A percentile compares a stretch with the other conserved stretches of the same genome.
phyloP scores from a whole-genome alignment of 2,797 vertebrate species.

The Ibycter americanus region DNA sequence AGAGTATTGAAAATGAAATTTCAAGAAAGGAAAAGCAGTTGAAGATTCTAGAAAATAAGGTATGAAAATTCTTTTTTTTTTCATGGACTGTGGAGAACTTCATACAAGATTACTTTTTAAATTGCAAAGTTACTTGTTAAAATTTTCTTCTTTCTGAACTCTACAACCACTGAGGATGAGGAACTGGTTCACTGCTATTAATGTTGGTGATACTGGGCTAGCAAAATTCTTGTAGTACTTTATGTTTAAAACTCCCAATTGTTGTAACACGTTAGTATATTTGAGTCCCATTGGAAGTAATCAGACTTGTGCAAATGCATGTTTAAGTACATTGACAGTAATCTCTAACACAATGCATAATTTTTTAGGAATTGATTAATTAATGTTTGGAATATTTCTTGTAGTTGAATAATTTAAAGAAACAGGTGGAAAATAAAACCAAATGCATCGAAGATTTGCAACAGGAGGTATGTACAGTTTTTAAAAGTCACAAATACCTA shows the following conservation, averaged over 20 bases:
- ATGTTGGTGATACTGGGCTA: not conserved
- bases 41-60: slow-evolving; percentile 86
- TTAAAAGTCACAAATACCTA: not conserved
- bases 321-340: not conserved
- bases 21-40: slow-evolving; percentile 83
- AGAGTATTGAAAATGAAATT: slow-evolving; percentile 78
- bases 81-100: not conserved
- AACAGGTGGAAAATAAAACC: slow-evolving; percentile 83
- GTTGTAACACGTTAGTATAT: not conserved
- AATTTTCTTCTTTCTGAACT: not conserved
- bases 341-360: not conserved
- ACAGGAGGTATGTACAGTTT: slow-evolving; percentile 81
- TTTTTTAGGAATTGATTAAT: not conserved
- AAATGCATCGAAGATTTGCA: slow-evolving; percentile 80
- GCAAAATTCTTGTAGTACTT: not conserved
- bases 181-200: not conserved
- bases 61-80: slow-evolving; percentile 26
- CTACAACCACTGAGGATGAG: not conserved
- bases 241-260: not conserved
- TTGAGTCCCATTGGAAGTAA: not conserved
- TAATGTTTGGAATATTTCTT: slow-evolving; percentile 37
- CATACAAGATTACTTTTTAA: not conserved
- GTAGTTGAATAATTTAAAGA: slow-evolving; percentile 82
- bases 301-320: not conserved
- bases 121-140: not conserved